phyloP scores from a whole-genome alignment of 2,888 invertebrate genomes.

The Dryococelus australis region DNA sequence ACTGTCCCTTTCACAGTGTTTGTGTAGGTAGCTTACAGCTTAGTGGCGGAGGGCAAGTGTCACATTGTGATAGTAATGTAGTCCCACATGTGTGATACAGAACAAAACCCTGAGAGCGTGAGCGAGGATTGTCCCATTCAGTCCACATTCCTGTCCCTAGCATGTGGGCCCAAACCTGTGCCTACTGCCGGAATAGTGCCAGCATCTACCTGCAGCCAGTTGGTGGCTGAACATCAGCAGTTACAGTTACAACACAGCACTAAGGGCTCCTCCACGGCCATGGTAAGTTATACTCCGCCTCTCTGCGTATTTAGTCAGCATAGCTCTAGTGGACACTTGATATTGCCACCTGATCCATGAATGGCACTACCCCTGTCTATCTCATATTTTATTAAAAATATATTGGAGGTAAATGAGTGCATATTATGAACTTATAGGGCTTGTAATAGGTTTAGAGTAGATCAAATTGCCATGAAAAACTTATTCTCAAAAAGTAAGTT shows the following conservation, averaged over 20 bases:
- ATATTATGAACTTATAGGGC: neutral
- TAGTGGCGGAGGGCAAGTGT: neutral
- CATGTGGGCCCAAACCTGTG: conserved; percentile 40
- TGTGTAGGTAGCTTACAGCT: neutral
- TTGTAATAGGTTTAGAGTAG: neutral
- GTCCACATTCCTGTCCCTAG: conserved; percentile 40
- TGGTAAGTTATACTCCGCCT: neutral
- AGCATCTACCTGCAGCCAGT: neutral
- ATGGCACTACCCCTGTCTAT: neutral
- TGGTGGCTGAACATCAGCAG: conserved; percentile 9
- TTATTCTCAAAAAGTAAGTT: too few species aligned
- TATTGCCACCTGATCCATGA: neutral
- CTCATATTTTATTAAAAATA: neutral
- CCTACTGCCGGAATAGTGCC: conserved; percentile 19
- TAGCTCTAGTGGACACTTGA: neutral
- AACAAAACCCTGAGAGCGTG: conserved; percentile 39
- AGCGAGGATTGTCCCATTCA: conserved; percentile 38
- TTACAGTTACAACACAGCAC: neutral
- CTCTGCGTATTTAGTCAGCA: neutral
- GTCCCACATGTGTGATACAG: conserved; percentile 42
- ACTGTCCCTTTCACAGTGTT: neutral
- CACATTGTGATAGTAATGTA: neutral
- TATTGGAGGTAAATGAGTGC: neutral
- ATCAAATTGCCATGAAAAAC: neutral
- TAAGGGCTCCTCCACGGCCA: neutral